Conservation (phyloP, 2,113 vertebrate species). For the Tympanuchus pallidicinctus region DNA sequence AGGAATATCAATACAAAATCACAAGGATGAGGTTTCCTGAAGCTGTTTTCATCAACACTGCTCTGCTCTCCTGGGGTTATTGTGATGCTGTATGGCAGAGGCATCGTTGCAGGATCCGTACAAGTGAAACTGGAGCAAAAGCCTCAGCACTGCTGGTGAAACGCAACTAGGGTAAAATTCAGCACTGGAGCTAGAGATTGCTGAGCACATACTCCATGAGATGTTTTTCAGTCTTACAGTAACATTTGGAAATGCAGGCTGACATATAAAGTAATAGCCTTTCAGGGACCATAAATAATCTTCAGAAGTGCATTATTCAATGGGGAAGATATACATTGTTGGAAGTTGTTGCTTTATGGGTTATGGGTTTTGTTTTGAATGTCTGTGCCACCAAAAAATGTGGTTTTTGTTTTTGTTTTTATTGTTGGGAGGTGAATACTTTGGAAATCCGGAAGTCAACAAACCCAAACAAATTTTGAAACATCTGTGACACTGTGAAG, state of each 20-base stretch:
- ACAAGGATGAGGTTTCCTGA: background rate
- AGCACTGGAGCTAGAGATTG: background rate
- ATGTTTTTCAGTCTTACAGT: background rate
- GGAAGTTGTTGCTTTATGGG: background rate
- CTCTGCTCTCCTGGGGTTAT: background rate
- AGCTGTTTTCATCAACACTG: background rate
- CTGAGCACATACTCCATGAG: rapidly evolving
- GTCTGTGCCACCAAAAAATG: background rate
- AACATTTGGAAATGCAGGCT: background rate
- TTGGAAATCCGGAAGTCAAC: background rate
- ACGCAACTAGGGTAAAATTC: background rate
- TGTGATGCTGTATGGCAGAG: background rate
- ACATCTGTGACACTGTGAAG: background rate
- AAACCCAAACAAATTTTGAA: background rate
- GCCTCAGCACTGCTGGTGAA: background rate
- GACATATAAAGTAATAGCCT: background rate
- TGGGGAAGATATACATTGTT: background rate
- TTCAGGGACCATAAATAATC: background rate
- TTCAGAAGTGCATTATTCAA: background rate
- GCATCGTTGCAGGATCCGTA: background rate
- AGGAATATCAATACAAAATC: background rate
- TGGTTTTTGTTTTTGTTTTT: background rate
- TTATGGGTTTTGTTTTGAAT: background rate
- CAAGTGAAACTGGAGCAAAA: background rate
- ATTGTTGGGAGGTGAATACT: background rate